Conservation (phyloP, 2,888 invertebrate genomes). For the Acanthopleura granulata region DNA sequence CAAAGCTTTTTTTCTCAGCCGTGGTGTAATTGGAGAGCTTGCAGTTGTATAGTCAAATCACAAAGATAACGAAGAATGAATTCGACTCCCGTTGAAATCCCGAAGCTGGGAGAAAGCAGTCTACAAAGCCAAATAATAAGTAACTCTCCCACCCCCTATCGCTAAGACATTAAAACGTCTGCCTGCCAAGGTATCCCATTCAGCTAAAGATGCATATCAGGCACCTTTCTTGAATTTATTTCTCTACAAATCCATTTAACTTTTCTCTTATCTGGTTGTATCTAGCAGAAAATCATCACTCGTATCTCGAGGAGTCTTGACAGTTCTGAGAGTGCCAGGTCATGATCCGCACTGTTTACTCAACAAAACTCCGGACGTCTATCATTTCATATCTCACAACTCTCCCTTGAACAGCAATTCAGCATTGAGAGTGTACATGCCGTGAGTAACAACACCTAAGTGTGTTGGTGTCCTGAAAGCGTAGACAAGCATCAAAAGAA, state of each 20-base stretch:
- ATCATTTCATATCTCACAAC: background rate
- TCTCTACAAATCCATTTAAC: background rate
- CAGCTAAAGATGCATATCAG: background rate
- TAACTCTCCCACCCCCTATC: background rate
- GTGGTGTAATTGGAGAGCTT: too few species aligned
- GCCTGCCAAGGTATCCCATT: background rate
- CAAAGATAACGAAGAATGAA: too few species aligned
- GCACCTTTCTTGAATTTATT: background rate
- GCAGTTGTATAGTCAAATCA: too few species aligned
- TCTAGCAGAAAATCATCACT: background rate
- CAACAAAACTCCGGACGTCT: background rate
- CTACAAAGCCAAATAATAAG: too few species aligned
- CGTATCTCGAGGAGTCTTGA: background rate
- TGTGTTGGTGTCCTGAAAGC: background rate
- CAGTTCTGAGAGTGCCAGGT: background rate
- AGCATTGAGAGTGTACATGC: too few species aligned
- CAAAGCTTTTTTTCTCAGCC: too few species aligned
- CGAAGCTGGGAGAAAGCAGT: too few species aligned
- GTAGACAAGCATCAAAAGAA: background rate
- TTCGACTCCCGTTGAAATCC: too few species aligned
- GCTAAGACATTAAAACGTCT: background rate
- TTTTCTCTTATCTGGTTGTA: background rate
- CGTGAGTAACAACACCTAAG: background rate
- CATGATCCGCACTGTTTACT: background rate
- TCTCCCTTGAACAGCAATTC: too few species aligned